Conservation (phyloP, 1,140 invertebrate species). For the Habropoda laboriosa region DNA sequence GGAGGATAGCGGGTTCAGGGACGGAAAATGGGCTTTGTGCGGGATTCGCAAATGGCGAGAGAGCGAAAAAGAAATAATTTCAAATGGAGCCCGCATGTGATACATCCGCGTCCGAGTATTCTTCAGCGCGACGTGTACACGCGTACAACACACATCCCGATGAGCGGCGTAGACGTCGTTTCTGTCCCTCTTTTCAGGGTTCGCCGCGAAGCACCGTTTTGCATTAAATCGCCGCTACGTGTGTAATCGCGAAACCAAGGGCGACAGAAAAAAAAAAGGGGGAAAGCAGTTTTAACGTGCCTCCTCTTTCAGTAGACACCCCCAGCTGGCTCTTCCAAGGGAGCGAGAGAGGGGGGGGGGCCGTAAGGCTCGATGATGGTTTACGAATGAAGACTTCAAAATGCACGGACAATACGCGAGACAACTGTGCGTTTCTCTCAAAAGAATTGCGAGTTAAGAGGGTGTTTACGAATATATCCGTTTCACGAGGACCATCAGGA, state of each 20-base stretch:
- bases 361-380: slow-evolving; percentile 36
- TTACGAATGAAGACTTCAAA: slow-evolving; percentile 36
- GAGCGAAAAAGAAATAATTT: slow-evolving; percentile 71
- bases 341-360: too few relatives aligned
- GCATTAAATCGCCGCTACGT: slow-evolving; percentile 64
- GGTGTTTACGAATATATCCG: slow-evolving; percentile 32
- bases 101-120: slow-evolving; percentile 58
- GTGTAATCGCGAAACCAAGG: slow-evolving; percentile 56
- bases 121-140: slow-evolving; percentile 39
- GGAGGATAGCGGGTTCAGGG: slow-evolving; percentile 40
- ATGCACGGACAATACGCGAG: slow-evolving; percentile 16
- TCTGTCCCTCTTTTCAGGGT: slow-evolving; percentile 51
- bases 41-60: slow-evolving; percentile 56
- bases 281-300: slow-evolving; percentile 42
- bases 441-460: slow-evolving; percentile 21
- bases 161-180: slow-evolving; percentile 25
- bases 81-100: slow-evolving; percentile 71
- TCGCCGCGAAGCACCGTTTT: slow-evolving; percentile 60
- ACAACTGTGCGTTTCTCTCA: not conserved
- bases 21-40: slow-evolving; percentile 70
- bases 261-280: slow-evolving; percentile 11
- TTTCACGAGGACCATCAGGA: not conserved
- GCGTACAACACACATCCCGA: slow-evolving; percentile 10
- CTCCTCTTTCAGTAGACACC: too few relatives aligned
- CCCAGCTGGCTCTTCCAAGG: too few relatives aligned